A percentile compares a stretch with the other conserved stretches of the same genome.
These are phyloP conservation scores for Rhingia campestris DNA, from an alignment of 2,888 invertebrate genomes.

Conservation along the genomic window DNA sequence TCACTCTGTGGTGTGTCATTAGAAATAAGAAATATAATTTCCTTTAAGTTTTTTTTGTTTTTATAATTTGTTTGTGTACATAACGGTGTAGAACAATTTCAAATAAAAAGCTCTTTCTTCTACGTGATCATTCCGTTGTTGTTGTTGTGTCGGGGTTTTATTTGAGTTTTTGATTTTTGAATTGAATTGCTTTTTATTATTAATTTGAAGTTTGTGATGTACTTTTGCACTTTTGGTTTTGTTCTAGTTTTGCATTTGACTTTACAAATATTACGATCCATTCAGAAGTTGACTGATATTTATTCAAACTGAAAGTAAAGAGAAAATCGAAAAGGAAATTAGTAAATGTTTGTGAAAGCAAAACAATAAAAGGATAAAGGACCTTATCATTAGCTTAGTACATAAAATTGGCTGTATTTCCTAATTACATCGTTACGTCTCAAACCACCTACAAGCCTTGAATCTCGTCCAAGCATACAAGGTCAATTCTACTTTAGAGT, in stretches of 20 bases:
- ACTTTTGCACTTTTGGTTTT: conserved; percentile 53
- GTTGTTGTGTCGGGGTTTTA: too few species aligned
- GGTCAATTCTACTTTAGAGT: too few species aligned
- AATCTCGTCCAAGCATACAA: too few species aligned
- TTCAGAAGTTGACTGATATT: conserved; percentile 59
- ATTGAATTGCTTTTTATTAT: conserved; percentile 52
- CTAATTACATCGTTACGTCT: too few species aligned
- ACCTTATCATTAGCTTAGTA: too few species aligned
- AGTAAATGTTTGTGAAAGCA: background rate
- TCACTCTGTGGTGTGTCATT: conserved; percentile 72
- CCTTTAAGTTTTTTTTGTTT: too few species aligned
- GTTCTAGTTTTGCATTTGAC: conserved; percentile 46
- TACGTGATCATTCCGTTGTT: conserved; percentile 69
- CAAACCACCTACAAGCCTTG: too few species aligned
- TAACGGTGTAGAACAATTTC: conserved; percentile 67
- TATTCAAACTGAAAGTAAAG: conserved; percentile 50
- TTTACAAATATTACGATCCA: conserved; percentile 55
- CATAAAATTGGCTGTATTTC: too few species aligned
- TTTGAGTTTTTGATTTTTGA: too few species aligned
- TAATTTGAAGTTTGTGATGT: conserved; percentile 53
- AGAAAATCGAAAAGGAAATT: background rate
- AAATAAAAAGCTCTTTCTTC: conserved; percentile 32
- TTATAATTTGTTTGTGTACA: conserved; percentile 19
- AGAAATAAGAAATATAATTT: conserved; percentile 54
- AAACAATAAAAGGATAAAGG: too few species aligned